Base-by-base conservation (phyloP, 2,888 invertebrate species). In the Thecocarcelia acutangulata region DNA sequence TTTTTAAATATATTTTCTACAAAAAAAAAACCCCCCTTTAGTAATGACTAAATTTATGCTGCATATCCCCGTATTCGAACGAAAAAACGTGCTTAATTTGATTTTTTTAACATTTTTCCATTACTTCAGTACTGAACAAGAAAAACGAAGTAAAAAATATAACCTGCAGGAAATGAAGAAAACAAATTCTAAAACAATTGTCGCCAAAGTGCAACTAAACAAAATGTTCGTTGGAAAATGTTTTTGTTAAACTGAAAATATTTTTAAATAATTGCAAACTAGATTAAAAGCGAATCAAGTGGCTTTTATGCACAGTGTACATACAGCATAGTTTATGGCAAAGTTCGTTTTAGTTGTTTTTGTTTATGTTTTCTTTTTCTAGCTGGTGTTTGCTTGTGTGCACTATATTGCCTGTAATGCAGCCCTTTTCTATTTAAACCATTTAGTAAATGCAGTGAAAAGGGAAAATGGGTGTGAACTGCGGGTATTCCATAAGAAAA, bases 261-360 rank as follows among this genome's bases (percentile, higher is more conserved):
- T 75, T 84, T 84, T 83, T 81, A 84, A 85, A 85, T 83, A 85
- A 85, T 84, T 84, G 85, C 83, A 81, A 84, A 85, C 83, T 84
- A 83, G 85, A 85, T 85, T 84, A 85, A 85, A 84, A 84, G 84
- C 83, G 83, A 80, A 84, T 85, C 85, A 84, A 85, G 83, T 83
- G 81, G 82, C 74, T 84, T 83, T 84, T 80, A 80, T 73, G 64
- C 54, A 81, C 77, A 59, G 19, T 50, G 44, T 61, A 24, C 24
- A 24, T 24, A 24, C 24, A 24, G 68, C 63, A 79, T 79, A 59
- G 77, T 79, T 75, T 74, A 78, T 54, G 28, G 48, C 70, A 68
- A 50, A 19, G 42, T 66, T 42, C 12, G n/a, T 48, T 24, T 24
- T 19, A 40, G 15, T 33, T 56, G 2, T 56, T 28, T n/a, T 21